Evolutionary conservation across 1,140 invertebrate species (phyloP).

Genomic region (Olivierus martensii): DNA sequence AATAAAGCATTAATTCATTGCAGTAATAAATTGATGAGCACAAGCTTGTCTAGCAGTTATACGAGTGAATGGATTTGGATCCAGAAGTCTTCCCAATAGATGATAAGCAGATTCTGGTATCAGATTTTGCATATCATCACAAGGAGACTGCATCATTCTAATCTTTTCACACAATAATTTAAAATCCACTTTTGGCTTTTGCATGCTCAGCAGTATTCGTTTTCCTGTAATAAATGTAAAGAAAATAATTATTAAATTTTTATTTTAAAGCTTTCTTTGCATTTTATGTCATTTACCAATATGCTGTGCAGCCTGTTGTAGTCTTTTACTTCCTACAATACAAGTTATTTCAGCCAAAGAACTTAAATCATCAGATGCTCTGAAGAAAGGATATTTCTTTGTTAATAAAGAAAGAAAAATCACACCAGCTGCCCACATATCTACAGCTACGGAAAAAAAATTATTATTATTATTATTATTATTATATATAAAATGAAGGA

Average conservation of each 20-base stretch:
- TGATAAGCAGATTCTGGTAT: constrained; percentile 55
- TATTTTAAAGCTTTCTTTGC: constrained; percentile 32
- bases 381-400: constrained; percentile 68
- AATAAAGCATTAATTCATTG: too few species aligned
- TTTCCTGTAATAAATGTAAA: too few species aligned
- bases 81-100: constrained; percentile 53
- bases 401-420: constrained; percentile 66
- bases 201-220: background rate
- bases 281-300: constrained; percentile 41
- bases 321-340: constrained; percentile 54
- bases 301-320: constrained; percentile 49
- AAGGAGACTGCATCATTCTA: constrained; percentile 14
- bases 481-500: too few species aligned
- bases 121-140: too few species aligned
- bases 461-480: background rate
- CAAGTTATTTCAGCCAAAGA: constrained; percentile 69
- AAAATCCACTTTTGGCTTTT: constrained; percentile 37
- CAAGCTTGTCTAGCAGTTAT: constrained; percentile 58
- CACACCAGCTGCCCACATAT: constrained; percentile 78
- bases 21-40: constrained; percentile 46
- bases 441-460: constrained; percentile 46
- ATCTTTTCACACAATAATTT: constrained; percentile 31
- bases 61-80: constrained; percentile 55
- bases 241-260: constrained; percentile 22
- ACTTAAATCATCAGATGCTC: constrained; percentile 59